Evolutionary conservation across 2,888 invertebrate species (phyloP), one percentile per base, ranked within the genome.

Genomic region (Zygothrica quintamaculata): DNA sequence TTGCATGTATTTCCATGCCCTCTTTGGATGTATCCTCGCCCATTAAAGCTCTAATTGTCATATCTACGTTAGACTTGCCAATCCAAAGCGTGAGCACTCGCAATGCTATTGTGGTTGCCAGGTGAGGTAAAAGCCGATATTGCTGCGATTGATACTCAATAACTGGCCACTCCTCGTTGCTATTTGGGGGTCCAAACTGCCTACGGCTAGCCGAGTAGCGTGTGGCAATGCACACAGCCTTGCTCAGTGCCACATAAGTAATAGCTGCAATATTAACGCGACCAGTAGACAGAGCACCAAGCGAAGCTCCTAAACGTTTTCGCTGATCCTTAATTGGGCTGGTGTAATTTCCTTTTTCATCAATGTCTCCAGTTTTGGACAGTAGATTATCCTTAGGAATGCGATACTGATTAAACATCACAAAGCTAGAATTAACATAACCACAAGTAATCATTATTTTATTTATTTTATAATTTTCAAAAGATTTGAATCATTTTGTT

Each of bases 91-190:
- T 92, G 89, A 94, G 94, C 50, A 94, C 91, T 51, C 93, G 92
- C 81, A 94, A 81, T 0, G 94, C 94, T 84, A 93, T 95, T 0
- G 93, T 91, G 0, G 94, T 93, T 0, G 96, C 95, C 73, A 97
- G 79, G 88, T 95, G 94, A 0, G 97, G 96, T 43, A 97, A 90
- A 7, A 97, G 89, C 1, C 96, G 93, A 88, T 95, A 94, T 93
- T 96, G 96, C 94, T 96, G 97, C 34, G 96, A 93, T 89, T 97
- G 98, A 90, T 99, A 99, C 89, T 98, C 98, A 74, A 99, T 90
- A 0, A 99, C 95, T 0, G 98, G 95, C 65, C 94, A 93, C 90
- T 99, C 98, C 5, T 91, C 88, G 1, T 92, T 89, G 1, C 76
- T 77, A 8, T 93, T 92, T 2, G 94, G 93, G 0, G 96, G 95